phyloP scores from a whole-genome alignment of 2,888 invertebrate genomes.

The Brenthis daphne region DNA sequence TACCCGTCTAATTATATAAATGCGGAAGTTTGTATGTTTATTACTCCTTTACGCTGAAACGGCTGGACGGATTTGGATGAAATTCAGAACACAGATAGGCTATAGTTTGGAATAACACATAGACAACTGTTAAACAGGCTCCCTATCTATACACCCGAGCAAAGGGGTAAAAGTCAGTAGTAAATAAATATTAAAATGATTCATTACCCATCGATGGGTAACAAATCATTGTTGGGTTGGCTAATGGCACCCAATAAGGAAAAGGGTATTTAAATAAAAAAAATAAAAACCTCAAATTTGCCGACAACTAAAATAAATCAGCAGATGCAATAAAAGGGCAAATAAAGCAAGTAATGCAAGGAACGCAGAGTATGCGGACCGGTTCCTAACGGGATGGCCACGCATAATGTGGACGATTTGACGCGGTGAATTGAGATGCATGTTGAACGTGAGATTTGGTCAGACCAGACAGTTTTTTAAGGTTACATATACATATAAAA shows the following conservation, averaged over 20 bases:
- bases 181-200: no score
- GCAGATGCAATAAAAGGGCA: conserved; percentile 23
- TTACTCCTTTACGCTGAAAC: no score
- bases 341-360: conserved; percentile 52
- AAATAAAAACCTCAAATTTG: conserved; percentile 4
- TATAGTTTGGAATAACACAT: not conserved
- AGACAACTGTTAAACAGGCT: not conserved
- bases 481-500: not conserved
- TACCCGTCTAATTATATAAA: no score
- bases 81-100: no score
- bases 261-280: not conserved
- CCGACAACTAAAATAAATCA: conserved; percentile 17
- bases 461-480: not conserved
- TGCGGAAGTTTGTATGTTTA: no score
- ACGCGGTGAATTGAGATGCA: conserved; percentile 34
- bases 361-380: conserved; percentile 60
- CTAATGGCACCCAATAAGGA: no score
- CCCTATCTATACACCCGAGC: no score
- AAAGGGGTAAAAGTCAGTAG: no score
- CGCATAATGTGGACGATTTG: conserved; percentile 40
- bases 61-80: no score
- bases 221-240: no score
- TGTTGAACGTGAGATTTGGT: conserved; percentile 12
- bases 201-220: no score
- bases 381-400: conserved; percentile 65